Percentiles rank a stretch among this genome's conserved stretches.
Conservation (phyloP, 2,797 vertebrate genomes). For the Siniperca obscura region DNA sequence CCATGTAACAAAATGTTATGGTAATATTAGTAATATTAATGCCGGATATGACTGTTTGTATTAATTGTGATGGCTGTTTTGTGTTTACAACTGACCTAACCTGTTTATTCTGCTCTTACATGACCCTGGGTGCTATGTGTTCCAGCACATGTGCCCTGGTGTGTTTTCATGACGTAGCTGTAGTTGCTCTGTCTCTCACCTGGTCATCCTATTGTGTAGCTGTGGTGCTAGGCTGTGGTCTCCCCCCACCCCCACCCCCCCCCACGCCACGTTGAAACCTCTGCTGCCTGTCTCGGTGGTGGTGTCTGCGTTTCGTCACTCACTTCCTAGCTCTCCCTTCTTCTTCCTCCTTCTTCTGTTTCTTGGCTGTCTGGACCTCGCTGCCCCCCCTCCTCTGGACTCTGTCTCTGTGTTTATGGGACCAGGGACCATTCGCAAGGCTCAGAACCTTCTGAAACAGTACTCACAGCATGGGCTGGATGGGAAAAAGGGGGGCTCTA, state of each 20-base stretch:
- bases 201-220: slow-evolving; percentile 51
- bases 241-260: neutral
- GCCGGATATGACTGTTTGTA: slow-evolving; percentile 57
- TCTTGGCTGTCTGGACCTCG: slow-evolving; percentile 71
- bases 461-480: slow-evolving; percentile 99
- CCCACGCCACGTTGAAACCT: slow-evolving; percentile 13
- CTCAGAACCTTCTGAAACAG: slow-evolving; percentile 99
- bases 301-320: slow-evolving; percentile 83
- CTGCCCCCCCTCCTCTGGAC: slow-evolving; percentile 54
- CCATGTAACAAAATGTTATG: slow-evolving; percentile 32
- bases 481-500: slow-evolving; percentile 99
- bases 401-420: slow-evolving; percentile 83
- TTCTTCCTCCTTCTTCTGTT: slow-evolving; percentile 34
- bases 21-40: slow-evolving; percentile 42
- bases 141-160: slow-evolving; percentile 31
- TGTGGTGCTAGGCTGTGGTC: slow-evolving; percentile 56
- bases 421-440: slow-evolving; percentile 99
- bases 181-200: slow-evolving; percentile 57
- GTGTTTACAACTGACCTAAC: slow-evolving; percentile 74
- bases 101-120: slow-evolving; percentile 70
- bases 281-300: slow-evolving; percentile 74
- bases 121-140: slow-evolving; percentile 38
- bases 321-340: slow-evolving; percentile 88
- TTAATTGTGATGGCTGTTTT: slow-evolving; percentile 64
- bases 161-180: slow-evolving; percentile 39